A percentile compares a stretch with the other conserved stretches of the same genome.
phyloP scores from a whole-genome alignment of 2,888 invertebrate genomes.

The Caprella mutica region DNA sequence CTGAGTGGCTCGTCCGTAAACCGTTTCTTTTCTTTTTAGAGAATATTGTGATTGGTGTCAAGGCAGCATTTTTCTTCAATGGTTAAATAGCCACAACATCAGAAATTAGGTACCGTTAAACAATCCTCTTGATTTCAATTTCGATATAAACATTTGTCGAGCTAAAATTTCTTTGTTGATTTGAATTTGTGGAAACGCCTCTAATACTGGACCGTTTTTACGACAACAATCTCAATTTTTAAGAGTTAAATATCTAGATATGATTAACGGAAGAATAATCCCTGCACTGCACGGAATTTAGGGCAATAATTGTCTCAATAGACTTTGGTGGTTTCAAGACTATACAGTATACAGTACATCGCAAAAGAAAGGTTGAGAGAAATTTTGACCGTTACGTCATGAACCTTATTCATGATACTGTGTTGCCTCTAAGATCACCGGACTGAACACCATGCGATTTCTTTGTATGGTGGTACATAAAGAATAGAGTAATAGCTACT shows the following conservation, averaged over 20 bases:
- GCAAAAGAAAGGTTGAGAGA: background rate
- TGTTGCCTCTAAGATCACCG: background rate
- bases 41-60: background rate
- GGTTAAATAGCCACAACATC: background rate
- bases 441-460: background rate
- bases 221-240: background rate
- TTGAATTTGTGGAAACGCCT: background rate
- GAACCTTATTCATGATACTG: background rate
- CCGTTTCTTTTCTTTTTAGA: background rate
- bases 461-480: background rate
- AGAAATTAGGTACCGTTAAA: background rate
- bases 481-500: background rate
- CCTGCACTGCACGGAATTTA: background rate
- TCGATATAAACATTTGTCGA: background rate
- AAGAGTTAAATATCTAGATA: too few species aligned
- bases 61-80: background rate
- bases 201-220: background rate
- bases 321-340: background rate
- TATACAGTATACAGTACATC: background rate
- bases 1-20: background rate
- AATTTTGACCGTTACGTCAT: background rate
- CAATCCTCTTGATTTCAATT: background rate
- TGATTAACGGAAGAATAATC: background rate
- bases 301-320: background rate
- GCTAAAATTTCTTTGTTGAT: background rate